Evolutionary conservation across 2,797 vertebrate species (phyloP).

Genomic region (Cuculus canorus): DNA sequence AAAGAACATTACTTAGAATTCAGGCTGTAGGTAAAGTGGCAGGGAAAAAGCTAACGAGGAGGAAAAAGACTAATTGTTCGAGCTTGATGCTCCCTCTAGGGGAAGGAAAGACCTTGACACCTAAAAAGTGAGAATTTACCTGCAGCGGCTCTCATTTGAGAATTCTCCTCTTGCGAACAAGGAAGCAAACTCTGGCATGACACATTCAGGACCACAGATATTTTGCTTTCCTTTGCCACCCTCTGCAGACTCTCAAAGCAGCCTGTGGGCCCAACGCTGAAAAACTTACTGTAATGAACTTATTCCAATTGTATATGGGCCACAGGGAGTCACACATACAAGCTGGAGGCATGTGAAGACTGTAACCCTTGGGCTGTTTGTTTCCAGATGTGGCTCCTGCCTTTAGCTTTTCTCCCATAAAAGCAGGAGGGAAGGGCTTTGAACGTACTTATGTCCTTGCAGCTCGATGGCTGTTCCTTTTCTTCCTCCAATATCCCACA

Average conservation of each 20-base stretch:
- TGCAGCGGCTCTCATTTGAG: not conserved
- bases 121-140: not conserved
- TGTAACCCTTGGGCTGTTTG: not conserved
- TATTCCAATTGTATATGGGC: not conserved
- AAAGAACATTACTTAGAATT: not conserved
- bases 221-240: not conserved
- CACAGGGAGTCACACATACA: not conserved
- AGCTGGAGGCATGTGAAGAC: not conserved
- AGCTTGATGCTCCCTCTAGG: conserved; percentile 50
- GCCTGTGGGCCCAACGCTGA: not conserved
- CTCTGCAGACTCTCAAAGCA: not conserved
- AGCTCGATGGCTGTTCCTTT: conserved; percentile 98
- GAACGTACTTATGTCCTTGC: conserved; percentile 94
- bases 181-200: not conserved
- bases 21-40: not conserved
- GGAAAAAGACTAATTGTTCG: not conserved
- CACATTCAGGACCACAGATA: not conserved
- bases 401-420: conserved; percentile 15
- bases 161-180: not conserved
- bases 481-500: conserved; percentile 99
- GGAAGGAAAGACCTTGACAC: conserved; percentile 8
- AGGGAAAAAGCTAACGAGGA: not conserved
- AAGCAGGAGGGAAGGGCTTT: conserved; percentile 9
- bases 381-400: conserved; percentile 11
- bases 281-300: conserved; percentile 8